These are phyloP conservation scores for Oncorhynchus clarkii DNA, from an alignment of 2,113 vertebrate genomes.

Conservation along the genomic window DNA sequence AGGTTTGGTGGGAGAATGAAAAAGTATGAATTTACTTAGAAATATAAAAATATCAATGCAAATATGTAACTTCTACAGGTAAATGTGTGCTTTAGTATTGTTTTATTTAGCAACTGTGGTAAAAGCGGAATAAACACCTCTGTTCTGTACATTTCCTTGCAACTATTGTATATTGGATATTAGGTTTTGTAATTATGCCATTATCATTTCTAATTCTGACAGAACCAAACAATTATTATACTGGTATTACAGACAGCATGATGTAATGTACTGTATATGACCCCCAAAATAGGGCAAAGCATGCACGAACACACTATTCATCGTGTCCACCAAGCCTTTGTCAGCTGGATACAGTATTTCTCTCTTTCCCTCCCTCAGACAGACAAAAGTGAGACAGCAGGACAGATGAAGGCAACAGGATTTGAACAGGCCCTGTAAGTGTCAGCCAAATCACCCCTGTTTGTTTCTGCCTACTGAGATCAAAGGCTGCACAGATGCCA, in stretches of 20 bases:
- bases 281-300: background rate
- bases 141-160: too few relatives aligned
- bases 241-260: background rate
- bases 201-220: background rate
- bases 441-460: slow-evolving; percentile 5
- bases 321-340: background rate
- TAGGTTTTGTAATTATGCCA: background rate
- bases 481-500: background rate
- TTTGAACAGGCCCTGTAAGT: background rate
- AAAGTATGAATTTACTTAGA: too few relatives aligned
- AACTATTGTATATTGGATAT: background rate
- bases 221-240: background rate
- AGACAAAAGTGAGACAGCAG: background rate
- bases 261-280: background rate
- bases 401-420: background rate
- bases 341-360: background rate
- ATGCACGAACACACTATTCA: too few relatives aligned
- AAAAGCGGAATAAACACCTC: too few relatives aligned
- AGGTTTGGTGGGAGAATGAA: too few relatives aligned
- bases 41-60: too few relatives aligned
- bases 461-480: slow-evolving; percentile 20
- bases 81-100: too few relatives aligned
- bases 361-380: background rate
- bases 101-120: too few relatives aligned
- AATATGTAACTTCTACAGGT: too few relatives aligned